A percentile compares a stretch with the other conserved stretches of the same genome.
Evolutionary conservation across 2,797 vertebrate genomes (phyloP).

Genomic region (Chiloscyllium punctatum): DNA sequence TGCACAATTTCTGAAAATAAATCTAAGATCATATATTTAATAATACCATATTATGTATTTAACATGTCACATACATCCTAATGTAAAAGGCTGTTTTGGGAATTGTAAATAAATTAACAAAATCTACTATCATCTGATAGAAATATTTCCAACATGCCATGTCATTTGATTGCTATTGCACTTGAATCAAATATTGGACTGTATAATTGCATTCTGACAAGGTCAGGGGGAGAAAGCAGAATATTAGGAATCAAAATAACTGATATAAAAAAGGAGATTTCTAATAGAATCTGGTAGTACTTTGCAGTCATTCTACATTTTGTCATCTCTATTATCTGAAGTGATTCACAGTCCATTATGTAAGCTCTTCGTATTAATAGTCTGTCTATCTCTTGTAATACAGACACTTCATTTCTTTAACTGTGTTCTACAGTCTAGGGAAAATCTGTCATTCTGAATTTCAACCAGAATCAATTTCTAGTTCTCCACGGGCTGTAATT

Average conservation of each 20-base stretch:
- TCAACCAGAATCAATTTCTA: conserved; percentile 73
- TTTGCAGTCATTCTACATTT: conserved; percentile 68
- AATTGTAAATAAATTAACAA: conserved; percentile 37
- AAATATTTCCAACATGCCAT: conserved; percentile 40
- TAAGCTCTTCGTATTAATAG: conserved; percentile 74
- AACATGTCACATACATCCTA: background rate
- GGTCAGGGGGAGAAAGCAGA: conserved; percentile 67
- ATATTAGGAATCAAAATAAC: conserved; percentile 69
- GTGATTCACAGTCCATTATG: conserved; percentile 88
- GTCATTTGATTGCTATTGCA: conserved; percentile 39
- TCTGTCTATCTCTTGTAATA: conserved; percentile 89
- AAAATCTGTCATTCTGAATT: conserved; percentile 74
- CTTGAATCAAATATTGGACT: conserved; percentile 49
- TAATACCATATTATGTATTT: background rate
- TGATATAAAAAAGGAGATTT: conserved; percentile 78
- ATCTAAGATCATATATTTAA: background rate
- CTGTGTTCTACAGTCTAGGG: conserved; percentile 47
- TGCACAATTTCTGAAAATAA: background rate
- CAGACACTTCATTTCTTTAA: conserved; percentile 81
- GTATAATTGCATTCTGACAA: conserved; percentile 63
- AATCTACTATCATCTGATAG: conserved; percentile 41
- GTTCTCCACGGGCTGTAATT: conserved; percentile 75
- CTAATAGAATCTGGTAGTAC: conserved; percentile 81
- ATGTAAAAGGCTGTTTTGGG: background rate
- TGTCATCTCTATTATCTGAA: conserved; percentile 87